phyloP scores from a whole-genome alignment of 2,797 vertebrate genomes.

The Poeciliopsis infans region DNA sequence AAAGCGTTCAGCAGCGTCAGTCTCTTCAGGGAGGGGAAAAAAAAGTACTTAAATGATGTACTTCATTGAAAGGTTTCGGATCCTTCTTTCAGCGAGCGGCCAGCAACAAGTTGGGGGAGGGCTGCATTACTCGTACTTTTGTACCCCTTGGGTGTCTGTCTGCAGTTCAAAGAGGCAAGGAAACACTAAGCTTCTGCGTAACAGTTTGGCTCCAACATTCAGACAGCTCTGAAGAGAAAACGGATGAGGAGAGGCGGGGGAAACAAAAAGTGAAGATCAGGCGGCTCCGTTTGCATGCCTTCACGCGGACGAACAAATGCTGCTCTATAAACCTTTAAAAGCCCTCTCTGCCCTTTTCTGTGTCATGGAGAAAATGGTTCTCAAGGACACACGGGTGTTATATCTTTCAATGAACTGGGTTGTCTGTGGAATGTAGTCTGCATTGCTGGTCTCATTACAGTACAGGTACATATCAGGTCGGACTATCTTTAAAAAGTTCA shows the following conservation, averaged over 20 bases:
- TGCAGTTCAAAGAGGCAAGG: not conserved
- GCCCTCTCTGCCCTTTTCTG: too few species aligned
- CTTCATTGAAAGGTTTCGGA: not conserved
- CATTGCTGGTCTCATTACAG: not conserved
- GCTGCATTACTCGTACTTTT: not conserved
- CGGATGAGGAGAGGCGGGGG: not conserved
- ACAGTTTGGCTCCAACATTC: not conserved
- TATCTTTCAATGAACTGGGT: not conserved
- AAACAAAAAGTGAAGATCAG: not conserved
- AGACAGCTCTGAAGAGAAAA: not conserved
- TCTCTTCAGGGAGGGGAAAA: not conserved
- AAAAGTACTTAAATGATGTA: not conserved
- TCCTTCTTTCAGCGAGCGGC: not conserved
- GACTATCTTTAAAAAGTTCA: not conserved
- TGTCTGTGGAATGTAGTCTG: not conserved
- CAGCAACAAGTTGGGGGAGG: not conserved
- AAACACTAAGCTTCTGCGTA: not conserved
- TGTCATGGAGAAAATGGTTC: not conserved
- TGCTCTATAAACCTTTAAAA: not conserved
- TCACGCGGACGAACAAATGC: not conserved
- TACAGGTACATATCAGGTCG: not conserved
- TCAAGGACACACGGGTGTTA: not conserved
- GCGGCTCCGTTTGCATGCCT: not conserved
- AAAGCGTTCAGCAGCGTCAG: not conserved
- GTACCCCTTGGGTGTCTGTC: not conserved